Evolutionary conservation across 1,140 invertebrate species (phyloP).

Genomic region (Idris sp.): DNA sequence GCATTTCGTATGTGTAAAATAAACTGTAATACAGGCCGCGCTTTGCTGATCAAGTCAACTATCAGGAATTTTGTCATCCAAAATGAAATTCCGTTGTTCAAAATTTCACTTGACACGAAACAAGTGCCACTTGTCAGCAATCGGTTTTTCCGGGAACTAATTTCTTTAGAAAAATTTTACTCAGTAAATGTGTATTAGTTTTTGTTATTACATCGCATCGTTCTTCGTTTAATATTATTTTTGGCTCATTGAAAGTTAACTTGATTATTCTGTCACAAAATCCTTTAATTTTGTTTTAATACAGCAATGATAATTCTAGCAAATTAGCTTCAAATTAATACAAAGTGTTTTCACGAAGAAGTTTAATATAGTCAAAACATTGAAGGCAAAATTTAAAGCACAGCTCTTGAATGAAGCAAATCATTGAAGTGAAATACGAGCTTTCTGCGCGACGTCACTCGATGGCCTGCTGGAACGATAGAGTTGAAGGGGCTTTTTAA

Average conservation of each 20-base stretch:
- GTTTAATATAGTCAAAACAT: too few relatives aligned
- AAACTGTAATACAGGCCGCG: slow-evolving; percentile 48
- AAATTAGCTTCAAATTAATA: too few relatives aligned
- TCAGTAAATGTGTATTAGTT: neutral
- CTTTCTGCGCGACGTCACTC: slow-evolving; percentile 57
- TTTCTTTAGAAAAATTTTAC: slow-evolving; percentile 27
- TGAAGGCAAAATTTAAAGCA: too few relatives aligned
- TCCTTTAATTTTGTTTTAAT: too few relatives aligned
- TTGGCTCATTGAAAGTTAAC: too few relatives aligned
- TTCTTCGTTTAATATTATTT: too few relatives aligned
- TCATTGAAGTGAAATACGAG: slow-evolving; percentile 55
- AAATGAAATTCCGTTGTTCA: slow-evolving; percentile 61
- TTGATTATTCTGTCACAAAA: too few relatives aligned
- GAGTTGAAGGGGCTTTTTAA: slow-evolving; percentile 50
- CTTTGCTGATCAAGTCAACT: slow-evolving; percentile 48
- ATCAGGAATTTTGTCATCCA: slow-evolving; percentile 43
- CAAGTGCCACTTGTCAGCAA: slow-evolving; percentile 37
- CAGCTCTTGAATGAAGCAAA: slow-evolving; percentile 30
- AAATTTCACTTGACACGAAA: slow-evolving; percentile 49
- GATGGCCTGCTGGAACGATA: slow-evolving; percentile 57
- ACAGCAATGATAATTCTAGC: too few relatives aligned
- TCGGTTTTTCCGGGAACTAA: slow-evolving; percentile 39
- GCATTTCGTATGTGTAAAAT: slow-evolving; percentile 53
- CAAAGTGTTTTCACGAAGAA: too few relatives aligned
- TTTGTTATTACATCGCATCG: too few relatives aligned